Evolutionary conservation across 2,888 invertebrate genomes (phyloP).

Genomic region (Pachycephus smyrnensis): DNA sequence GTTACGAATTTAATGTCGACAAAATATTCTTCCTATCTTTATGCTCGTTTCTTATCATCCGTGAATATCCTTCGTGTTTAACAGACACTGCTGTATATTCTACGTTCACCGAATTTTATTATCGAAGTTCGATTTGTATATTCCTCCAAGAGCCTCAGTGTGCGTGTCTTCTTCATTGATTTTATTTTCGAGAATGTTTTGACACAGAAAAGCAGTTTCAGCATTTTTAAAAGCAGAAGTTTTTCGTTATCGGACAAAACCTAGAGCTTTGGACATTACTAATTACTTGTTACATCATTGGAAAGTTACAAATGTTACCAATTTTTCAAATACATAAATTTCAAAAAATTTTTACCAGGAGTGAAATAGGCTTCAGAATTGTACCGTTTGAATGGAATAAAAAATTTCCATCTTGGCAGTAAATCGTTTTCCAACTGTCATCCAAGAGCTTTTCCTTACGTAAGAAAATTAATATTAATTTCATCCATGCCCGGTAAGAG

Average conservation of each 20-base stretch:
- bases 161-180: neutral
- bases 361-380: neutral
- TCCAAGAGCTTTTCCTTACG: neutral
- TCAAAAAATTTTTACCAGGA: neutral
- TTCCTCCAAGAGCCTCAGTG: neutral
- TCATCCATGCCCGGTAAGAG: neutral
- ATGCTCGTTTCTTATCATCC: neutral
- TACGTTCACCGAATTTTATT: neutral
- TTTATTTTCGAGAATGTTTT: neutral
- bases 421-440: neutral
- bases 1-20: neutral
- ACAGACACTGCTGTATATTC: neutral
- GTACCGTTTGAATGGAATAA: neutral
- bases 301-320: neutral
- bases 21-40: neutral
- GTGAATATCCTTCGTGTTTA: neutral
- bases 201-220: neutral
- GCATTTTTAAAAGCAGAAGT: neutral
- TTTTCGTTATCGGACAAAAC: neutral
- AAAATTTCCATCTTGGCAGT: neutral
- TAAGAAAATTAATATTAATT: neutral
- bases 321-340: neutral
- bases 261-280: neutral
- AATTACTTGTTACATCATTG: neutral
- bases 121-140: neutral